A percentile compares a stretch with the other conserved stretches of the same genome.
phyloP scores from a whole-genome alignment of 2,797 vertebrate genomes.

The Centropyge bicolor region DNA sequence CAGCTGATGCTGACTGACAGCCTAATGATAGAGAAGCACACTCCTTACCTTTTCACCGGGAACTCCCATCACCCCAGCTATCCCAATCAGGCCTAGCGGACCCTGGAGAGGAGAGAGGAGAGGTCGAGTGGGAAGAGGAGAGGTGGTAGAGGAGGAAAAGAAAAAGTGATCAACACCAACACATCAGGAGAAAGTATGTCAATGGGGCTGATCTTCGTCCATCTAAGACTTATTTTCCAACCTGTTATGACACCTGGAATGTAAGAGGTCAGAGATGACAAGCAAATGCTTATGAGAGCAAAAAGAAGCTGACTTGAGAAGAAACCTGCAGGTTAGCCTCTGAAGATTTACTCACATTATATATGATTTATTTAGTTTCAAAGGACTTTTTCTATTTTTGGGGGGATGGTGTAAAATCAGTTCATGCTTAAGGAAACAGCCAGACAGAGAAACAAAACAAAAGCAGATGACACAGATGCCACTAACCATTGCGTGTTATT shows the following conservation, averaged over 20 bases:
- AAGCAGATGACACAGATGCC: not conserved
- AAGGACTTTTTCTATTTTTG: not conserved
- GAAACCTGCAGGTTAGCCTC: conserved; percentile 3
- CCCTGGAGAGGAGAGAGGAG: conserved; percentile 82
- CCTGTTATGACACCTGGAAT: conserved; percentile 64
- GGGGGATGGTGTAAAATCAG: not conserved
- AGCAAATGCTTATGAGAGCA: conserved; percentile 17
- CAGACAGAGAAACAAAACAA: not conserved
- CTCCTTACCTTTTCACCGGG: conserved; percentile 93
- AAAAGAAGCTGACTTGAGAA: conserved; percentile 24
- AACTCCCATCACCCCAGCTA: conserved; percentile 87
- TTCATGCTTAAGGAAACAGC: not conserved
- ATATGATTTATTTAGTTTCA: not conserved
- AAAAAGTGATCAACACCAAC: conserved; percentile 24
- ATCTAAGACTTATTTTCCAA: conserved; percentile 39
- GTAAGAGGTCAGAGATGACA: conserved; percentile 50
- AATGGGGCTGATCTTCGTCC: conserved; percentile 31
- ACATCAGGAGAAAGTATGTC: conserved; percentile 38
- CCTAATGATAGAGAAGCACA: conserved; percentile 76
- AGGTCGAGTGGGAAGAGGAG: not conserved
- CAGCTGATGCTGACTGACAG: conserved; percentile 77
- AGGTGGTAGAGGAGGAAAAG: not conserved
- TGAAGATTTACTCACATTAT: not conserved
- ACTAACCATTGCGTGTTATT: not conserved
- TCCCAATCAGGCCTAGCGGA: conserved; percentile 88